phyloP scores from a whole-genome alignment of 2,888 invertebrate genomes.

The Nephrocerus scutellatus region DNA sequence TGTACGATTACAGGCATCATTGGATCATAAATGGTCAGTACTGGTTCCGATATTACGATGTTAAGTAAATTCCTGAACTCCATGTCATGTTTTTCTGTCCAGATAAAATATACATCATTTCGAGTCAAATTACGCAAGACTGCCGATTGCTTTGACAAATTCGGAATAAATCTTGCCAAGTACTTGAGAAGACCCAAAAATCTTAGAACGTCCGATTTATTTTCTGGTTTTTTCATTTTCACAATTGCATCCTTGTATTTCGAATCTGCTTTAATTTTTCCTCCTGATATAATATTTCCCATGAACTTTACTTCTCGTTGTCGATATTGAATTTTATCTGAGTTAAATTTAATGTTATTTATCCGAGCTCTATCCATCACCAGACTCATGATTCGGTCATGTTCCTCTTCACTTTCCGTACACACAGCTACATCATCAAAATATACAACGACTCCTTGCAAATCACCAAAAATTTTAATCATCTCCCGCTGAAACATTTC shows the following conservation, averaged over 20 bases:
- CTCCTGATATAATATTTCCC: constrained; percentile 24
- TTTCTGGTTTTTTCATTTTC: constrained; percentile 7
- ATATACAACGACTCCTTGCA: constrained; percentile 31
- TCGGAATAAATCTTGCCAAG: constrained; percentile 21
- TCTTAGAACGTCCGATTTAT: constrained; percentile 6
- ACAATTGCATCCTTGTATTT: constrained; percentile 16
- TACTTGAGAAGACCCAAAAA: constrained; percentile 15
- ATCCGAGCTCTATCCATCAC: constrained; percentile 10
- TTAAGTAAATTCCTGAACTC: constrained; percentile 9
- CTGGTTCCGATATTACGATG: constrained; percentile 11
- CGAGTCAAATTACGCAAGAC: constrained; percentile 8
- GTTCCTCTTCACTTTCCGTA: constrained; percentile 9
- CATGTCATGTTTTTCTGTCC: constrained; percentile 13
- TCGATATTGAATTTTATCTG: constrained; percentile 26
- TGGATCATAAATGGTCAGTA: constrained; percentile 11
- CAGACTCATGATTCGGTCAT: no score
- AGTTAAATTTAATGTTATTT: constrained; percentile 24
- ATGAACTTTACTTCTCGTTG: constrained; percentile 23
- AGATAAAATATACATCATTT: constrained; percentile 12
- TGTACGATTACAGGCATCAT: constrained; percentile 5
- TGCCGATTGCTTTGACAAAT: constrained; percentile 12
- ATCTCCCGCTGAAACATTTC: constrained; percentile 33
- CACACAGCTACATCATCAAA: constrained; percentile 32
- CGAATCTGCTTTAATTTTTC: constrained; percentile 17
- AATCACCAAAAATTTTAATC: constrained; percentile 32